Conservation (phyloP, 2,888 invertebrate genomes). For the Drosophila colorata region DNA sequence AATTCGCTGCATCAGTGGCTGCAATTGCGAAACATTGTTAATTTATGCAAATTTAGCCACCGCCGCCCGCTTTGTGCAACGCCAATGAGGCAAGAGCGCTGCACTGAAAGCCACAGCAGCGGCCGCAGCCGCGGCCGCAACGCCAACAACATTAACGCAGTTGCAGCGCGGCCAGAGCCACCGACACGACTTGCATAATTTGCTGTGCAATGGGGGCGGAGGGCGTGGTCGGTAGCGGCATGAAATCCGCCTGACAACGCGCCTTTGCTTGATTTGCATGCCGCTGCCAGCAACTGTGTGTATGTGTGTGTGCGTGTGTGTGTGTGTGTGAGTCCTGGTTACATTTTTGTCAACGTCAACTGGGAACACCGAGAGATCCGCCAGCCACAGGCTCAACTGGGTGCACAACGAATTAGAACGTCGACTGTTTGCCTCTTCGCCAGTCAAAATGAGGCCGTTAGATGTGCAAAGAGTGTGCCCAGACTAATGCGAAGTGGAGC, state of each 20-base stretch:
- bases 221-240: not conserved
- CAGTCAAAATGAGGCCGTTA: constrained; percentile 28
- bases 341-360: constrained; percentile 52
- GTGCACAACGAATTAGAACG: constrained; percentile 73
- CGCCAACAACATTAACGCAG: constrained; percentile 74
- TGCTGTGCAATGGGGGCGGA: constrained; percentile 10
- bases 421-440: constrained; percentile 52
- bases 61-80: constrained; percentile 76
- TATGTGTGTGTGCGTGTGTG: not conserved
- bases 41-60: constrained; percentile 79
- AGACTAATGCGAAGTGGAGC: not conserved
- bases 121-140: constrained; percentile 60
- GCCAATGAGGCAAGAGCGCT: constrained; percentile 73
- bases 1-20: constrained; percentile 78
- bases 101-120: constrained; percentile 49
- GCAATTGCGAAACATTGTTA: constrained; percentile 78
- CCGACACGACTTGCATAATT: constrained; percentile 71
- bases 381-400: constrained; percentile 57
- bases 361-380: constrained; percentile 25
- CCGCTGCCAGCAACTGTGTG: constrained; percentile 7
- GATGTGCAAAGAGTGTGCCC: constrained; percentile 11
- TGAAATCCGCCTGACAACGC: constrained; percentile 18
- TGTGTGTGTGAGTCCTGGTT: constrained; percentile 29
- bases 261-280: constrained; percentile 71
- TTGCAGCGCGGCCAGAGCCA: constrained; percentile 38